These are phyloP conservation scores for Pterophyllum scalare DNA, from an alignment of 2,113 vertebrate genomes.

Conservation along the genomic window DNA sequence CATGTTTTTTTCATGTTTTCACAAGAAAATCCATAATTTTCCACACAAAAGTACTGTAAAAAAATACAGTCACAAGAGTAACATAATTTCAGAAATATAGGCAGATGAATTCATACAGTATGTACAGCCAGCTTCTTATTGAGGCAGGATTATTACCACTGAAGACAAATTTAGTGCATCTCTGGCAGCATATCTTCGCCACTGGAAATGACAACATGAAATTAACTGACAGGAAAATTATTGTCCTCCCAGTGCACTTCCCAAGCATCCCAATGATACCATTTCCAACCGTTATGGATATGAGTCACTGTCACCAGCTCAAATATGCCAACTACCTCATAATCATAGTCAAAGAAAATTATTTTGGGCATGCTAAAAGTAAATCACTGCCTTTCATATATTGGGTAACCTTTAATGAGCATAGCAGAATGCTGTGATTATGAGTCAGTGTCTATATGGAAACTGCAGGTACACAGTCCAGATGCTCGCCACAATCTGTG, in stretches of 20 bases:
- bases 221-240: constrained; percentile 27
- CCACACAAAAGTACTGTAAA: no score
- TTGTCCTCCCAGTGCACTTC: background rate
- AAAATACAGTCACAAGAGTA: no score
- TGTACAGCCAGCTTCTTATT: background rate
- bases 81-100: no score
- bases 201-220: background rate
- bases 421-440: background rate
- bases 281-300: constrained; percentile 23
- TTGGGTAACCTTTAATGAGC: background rate
- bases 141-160: background rate
- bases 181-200: background rate
- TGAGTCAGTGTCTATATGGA: constrained; percentile 18
- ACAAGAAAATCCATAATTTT: no score
- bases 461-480: constrained; percentile 15
- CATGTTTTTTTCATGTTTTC: no score
- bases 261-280: constrained; percentile 4
- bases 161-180: background rate
- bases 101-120: background rate
- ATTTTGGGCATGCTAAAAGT: constrained; percentile 24
- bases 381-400: constrained; percentile 2
- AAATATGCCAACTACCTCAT: constrained; percentile 18
- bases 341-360: constrained; percentile 18
- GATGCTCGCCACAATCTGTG: constrained; percentile 5
- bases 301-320: constrained; percentile 20